Evolutionary conservation across 2,113 vertebrate species (phyloP), one percentile per base, ranked within the genome.

Genomic region (Sylvietta virens): DNA sequence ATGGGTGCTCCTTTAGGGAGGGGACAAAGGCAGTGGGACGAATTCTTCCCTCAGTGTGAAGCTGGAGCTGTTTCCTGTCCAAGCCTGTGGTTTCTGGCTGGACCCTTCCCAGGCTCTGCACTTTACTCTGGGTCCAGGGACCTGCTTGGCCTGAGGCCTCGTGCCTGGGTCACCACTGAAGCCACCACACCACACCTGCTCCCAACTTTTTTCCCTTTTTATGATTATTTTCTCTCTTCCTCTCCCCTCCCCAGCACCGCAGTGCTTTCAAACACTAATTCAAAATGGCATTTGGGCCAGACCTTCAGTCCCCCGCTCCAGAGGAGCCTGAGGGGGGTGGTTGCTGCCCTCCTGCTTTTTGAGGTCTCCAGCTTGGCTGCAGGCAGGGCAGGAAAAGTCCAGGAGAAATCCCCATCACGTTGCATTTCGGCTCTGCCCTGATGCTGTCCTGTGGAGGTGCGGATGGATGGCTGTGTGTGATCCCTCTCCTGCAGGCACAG

Each of bases 181-280:
- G 24, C 30, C 60, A 33, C 28, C 26, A 58, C 30, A 65, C 28
- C 33, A 20, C 60, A 30, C 7, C 88, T 79, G 65, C 6, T 58
- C 35, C 35, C 48, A 71, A 1, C 3, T 31, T 47, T 30, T 31
- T 22, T 13, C 24, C 18, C 9, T 81, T 66, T 44, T 50, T 23
- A 13, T 4, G 4, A 22, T 39, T 27, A 19, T 81, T 92, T 80
- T 61, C 56, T 79, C 53, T 93, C 56, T 57, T 56, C 37, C 58
- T 60, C 1, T 3, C 15, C 11, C 16, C 31, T 67, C 61, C 15
- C 28, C 56, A 54, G n/a, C 57, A 48, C 40, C 0, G 0, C 24
- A 3, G 26, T 12, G 17, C 90, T 78, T 57, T 44, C 78, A 57
- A n/a, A 60, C 14, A 7, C 15, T 4, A 5, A 47, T 71, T 27